Conservation (phyloP, 2,888 invertebrate species). For the Synanthedon formicaeformis region DNA sequence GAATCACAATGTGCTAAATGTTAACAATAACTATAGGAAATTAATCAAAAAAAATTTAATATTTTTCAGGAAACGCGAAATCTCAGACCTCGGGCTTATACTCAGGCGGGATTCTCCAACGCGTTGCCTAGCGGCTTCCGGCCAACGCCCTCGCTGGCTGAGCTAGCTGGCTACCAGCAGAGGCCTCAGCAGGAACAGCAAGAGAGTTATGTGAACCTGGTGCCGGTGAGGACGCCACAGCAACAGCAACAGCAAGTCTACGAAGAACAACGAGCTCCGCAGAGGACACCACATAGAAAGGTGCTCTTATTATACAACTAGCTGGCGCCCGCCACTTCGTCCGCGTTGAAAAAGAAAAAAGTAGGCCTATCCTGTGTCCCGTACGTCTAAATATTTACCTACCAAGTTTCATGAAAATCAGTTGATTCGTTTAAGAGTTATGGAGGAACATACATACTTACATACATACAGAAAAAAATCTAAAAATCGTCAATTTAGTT, state of each 20-base stretch:
- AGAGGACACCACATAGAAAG: constrained; percentile 42
- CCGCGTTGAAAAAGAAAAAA: too few species aligned
- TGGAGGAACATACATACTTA: too few species aligned
- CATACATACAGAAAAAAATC: too few species aligned
- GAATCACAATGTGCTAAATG: not conserved
- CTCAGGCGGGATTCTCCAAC: constrained; percentile 43
- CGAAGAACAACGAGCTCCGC: constrained; percentile 79
- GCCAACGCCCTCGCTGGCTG: constrained; percentile 54
- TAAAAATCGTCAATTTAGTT: too few species aligned
- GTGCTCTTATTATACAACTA: constrained; percentile 15
- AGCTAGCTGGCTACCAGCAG: constrained; percentile 56
- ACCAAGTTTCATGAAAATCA: too few species aligned
- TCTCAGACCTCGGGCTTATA: constrained; percentile 58
- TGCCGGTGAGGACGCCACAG: constrained; percentile 25
- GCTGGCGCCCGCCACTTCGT: too few species aligned
- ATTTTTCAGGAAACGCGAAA: constrained; percentile 55
- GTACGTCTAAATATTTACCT: too few species aligned
- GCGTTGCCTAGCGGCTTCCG: constrained; percentile 55
- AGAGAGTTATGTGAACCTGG: constrained; percentile 20
- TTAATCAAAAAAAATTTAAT: not conserved
- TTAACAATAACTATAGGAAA: too few species aligned
- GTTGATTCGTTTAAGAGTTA: too few species aligned
- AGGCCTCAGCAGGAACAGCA: constrained; percentile 16
- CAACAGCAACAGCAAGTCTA: constrained; percentile 37
- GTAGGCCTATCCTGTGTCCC: too few species aligned